Percentiles rank a stretch among this genome's conserved stretches.
phyloP scores from a whole-genome alignment of 2,888 invertebrate genomes.

The Zeuzera pyrina region DNA sequence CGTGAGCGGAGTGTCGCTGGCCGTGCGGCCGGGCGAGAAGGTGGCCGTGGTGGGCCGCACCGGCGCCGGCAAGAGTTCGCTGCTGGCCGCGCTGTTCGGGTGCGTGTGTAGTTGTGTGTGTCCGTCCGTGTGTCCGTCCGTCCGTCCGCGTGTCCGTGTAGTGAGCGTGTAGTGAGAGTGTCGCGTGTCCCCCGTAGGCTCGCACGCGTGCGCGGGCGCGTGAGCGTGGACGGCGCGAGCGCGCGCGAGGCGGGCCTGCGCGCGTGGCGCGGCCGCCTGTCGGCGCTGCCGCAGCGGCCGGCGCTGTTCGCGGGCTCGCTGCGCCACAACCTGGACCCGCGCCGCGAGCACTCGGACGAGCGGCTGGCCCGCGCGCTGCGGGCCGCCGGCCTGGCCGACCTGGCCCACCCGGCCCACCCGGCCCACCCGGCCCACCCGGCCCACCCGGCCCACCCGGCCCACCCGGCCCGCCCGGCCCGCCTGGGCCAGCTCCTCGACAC shows the following conservation, averaged over 20 bases:
- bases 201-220: not conserved
- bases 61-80: conserved; percentile 87
- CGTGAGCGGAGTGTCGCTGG: conserved; percentile 66
- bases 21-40: conserved; percentile 71
- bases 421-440: too few relatives aligned
- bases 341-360: conserved; percentile 75
- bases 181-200: not conserved
- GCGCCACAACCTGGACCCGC: conserved; percentile 85
- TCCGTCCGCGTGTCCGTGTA: too few relatives aligned
- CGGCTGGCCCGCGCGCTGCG: conserved; percentile 80
- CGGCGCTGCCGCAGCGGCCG: conserved; percentile 80
- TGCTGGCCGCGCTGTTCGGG: conserved; percentile 83
- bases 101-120: conserved; percentile 15
- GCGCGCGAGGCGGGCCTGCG: conserved; percentile 62
- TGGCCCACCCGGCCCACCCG: conserved; percentile 78
- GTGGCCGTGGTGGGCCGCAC: conserved; percentile 87
- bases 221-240: conserved; percentile 59
- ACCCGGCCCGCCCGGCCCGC: too few relatives aligned
- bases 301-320: conserved; percentile 84
- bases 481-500: conserved; percentile 74
- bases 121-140: too few relatives aligned
- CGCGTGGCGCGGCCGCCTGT: conserved; percentile 68
- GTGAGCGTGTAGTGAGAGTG: not conserved
- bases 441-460: conserved; percentile 66
- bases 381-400: too few relatives aligned